These are phyloP conservation scores for Myrmecobius fasciatus DNA, from an alignment of 2,113 vertebrate species.

Conservation along the genomic window DNA sequence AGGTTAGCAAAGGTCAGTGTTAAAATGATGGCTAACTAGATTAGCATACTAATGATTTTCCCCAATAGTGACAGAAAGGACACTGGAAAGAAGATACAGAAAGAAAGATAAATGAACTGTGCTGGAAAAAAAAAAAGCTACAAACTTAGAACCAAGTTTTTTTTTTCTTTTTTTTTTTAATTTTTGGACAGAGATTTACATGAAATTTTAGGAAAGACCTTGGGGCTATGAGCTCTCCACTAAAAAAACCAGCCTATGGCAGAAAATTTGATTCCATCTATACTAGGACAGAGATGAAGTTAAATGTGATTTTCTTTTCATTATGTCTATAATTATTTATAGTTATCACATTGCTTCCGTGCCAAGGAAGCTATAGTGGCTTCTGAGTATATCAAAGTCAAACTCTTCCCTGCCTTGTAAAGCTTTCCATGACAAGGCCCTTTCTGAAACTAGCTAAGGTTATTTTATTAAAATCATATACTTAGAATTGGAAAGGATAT, in stretches of 20 bases:
- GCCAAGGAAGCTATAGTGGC: neutral
- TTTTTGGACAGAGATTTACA: neutral
- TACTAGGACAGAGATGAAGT: neutral
- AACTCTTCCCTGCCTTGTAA: neutral
- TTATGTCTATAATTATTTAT: neutral
- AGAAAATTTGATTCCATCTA: neutral
- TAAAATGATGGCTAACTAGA: conserved; percentile 89
- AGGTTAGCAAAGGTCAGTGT: conserved; percentile 88
- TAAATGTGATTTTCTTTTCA: neutral
- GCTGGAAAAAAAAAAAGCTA: neutral
- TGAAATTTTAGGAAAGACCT: conserved; percentile 25
- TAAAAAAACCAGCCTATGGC: neutral
- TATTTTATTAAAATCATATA: neutral
- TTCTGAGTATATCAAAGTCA: neutral
- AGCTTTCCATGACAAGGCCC: neutral
- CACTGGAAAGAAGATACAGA: conserved; percentile 66
- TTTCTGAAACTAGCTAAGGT: neutral
- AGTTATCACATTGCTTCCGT: neutral
- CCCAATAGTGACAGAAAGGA: conserved; percentile 80
- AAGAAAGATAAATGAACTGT: conserved; percentile 66
- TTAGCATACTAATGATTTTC: conserved; percentile 90
- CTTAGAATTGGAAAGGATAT: neutral
- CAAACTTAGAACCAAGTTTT: neutral
- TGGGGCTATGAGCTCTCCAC: neutral
- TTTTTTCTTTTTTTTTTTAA: too few species aligned